These are phyloP conservation scores for Ceratina calcarata DNA, from an alignment of 1,140 invertebrate species.

Conservation along the genomic window DNA sequence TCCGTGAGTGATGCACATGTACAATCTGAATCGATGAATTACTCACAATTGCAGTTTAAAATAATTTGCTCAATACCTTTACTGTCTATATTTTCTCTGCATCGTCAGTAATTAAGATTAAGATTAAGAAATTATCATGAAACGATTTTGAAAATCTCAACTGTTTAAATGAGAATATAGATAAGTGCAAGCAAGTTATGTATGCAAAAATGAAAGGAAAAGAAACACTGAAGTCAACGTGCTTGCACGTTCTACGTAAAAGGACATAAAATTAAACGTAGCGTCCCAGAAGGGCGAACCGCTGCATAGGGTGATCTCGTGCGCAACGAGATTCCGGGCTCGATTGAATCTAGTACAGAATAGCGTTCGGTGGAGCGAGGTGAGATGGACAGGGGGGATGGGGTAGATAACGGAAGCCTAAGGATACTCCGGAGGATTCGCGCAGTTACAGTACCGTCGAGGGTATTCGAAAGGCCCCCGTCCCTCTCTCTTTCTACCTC, in stretches of 20 bases:
- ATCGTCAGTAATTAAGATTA: too few relatives aligned
- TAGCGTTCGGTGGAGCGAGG: conserved; percentile 11
- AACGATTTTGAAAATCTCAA: too few relatives aligned
- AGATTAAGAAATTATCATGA: too few relatives aligned
- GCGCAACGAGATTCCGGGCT: conserved; percentile 43
- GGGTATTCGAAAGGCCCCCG: conserved; percentile 16
- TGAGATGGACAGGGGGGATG: conserved; percentile 23
- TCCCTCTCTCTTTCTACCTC: too few relatives aligned
- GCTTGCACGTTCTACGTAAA: background rate
- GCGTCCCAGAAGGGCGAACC: conserved; percentile 38
- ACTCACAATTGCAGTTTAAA: too few relatives aligned
- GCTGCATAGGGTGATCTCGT: conserved; percentile 14
- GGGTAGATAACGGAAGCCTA: conserved; percentile 44
- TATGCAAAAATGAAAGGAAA: background rate
- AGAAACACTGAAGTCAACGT: background rate
- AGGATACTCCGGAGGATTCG: conserved; percentile 49
- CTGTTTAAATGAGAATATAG: too few relatives aligned
- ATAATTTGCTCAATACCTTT: too few relatives aligned
- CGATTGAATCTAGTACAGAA: conserved; percentile 44
- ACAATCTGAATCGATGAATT: too few relatives aligned
- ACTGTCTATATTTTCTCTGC: too few relatives aligned
- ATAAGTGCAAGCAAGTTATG: too few relatives aligned
- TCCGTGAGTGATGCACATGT: too few relatives aligned
- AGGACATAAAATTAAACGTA: conserved; percentile 46
- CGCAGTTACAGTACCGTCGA: conserved; percentile 44